Evolutionary conservation across 2,113 vertebrate species (phyloP).

Genomic region (Callithrix jacchus): DNA sequence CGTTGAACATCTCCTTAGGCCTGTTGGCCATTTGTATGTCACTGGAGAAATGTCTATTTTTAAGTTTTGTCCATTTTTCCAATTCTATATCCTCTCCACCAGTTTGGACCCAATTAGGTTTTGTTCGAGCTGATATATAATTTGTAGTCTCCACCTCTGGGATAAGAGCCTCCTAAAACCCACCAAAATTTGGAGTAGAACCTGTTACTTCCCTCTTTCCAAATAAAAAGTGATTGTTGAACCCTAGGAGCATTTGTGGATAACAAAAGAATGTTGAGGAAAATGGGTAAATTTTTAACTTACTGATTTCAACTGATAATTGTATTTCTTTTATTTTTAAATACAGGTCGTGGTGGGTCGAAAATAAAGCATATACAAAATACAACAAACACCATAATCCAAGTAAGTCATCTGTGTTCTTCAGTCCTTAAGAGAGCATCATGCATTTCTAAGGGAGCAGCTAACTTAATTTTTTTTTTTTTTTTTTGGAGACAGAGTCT

Average conservation of each 20-base stretch:
- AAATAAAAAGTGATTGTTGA: neutral
- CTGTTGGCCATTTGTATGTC: neutral
- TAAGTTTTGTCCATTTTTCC: neutral
- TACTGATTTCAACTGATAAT: conserved; percentile 29
- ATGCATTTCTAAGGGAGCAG: neutral
- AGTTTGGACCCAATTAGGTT: neutral
- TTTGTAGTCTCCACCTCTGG: neutral
- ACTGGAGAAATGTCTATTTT: neutral
- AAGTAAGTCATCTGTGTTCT: conserved; percentile 82
- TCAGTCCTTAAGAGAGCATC: neutral
- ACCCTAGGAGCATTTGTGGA: neutral
- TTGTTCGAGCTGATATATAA: neutral
- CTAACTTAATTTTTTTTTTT: neutral
- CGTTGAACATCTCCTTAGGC: neutral
- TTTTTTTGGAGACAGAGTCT: neutral
- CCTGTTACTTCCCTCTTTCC: neutral
- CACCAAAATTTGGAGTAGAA: neutral
- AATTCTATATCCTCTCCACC: neutral
- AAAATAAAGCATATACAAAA: conserved; percentile 93
- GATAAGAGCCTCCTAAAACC: neutral
- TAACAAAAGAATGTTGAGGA: neutral
- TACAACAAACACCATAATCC: conserved; percentile 89
- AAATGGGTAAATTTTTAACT: neutral
- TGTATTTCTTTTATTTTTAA: conserved; percentile 52
- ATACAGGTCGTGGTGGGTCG: conserved; percentile 91